Percentiles rank a stretch among this genome's conserved stretches.
Conservation (phyloP, 2,888 invertebrate genomes). For the Zeuzera pyrina region DNA sequence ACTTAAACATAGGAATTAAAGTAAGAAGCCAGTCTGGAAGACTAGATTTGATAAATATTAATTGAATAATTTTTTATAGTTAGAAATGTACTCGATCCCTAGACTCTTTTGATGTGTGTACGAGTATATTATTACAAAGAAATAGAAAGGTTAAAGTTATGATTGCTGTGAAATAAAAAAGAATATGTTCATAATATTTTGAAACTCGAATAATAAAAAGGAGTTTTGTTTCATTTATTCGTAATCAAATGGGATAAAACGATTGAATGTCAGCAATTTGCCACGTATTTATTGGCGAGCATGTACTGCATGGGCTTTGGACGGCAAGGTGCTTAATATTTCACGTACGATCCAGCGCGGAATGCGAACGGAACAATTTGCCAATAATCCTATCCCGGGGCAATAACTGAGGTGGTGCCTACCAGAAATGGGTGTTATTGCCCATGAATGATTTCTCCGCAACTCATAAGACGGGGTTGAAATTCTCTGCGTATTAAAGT, state of each 20-base stretch:
- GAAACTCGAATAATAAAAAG: too few relatives aligned
- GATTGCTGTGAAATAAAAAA: too few relatives aligned
- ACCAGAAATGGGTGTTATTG: conserved; percentile 60
- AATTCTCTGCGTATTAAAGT: too few relatives aligned
- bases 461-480: background rate
- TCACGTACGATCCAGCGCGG: conserved; percentile 52
- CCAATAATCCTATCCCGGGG: conserved; percentile 65
- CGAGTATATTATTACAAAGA: too few relatives aligned
- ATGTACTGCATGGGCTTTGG: conserved; percentile 2
- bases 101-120: too few relatives aligned
- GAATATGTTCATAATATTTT: too few relatives aligned
- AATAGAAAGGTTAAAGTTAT: too few relatives aligned
- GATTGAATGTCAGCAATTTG: conserved; percentile 16
- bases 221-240: conserved; percentile 8
- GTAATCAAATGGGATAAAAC: conserved; percentile 9
- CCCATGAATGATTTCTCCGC: conserved; percentile 25
- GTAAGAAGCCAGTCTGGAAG: too few relatives aligned
- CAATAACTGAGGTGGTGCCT: conserved; percentile 60
- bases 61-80: too few relatives aligned
- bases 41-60: too few relatives aligned
- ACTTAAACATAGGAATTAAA: too few relatives aligned
- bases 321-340: conserved; percentile 55
- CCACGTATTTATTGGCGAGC: conserved; percentile 17
- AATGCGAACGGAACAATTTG: conserved; percentile 67
- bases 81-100: too few relatives aligned